Base-by-base conservation (phyloP, 2,888 invertebrate species). In the Yponomeuta sedellus region DNA sequence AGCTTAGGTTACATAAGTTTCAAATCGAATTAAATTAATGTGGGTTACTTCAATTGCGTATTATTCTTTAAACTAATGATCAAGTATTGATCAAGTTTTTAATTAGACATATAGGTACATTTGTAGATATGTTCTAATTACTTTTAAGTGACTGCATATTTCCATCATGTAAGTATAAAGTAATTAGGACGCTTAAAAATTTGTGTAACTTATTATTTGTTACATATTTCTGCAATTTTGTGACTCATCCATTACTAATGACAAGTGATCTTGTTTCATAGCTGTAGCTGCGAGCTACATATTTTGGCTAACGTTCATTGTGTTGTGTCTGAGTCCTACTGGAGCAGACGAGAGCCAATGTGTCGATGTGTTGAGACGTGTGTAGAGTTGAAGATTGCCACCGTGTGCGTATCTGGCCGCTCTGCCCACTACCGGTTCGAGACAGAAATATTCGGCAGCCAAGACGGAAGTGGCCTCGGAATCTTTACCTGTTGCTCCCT, bases 391-490 rank as follows among this genome's bases (percentile, higher is more conserved):
- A 28, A 34, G 39, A 22, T 64, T 44, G 19, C 12, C 39, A 66
- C 68, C 75, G 80, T 76, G 77, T 83, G 81, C 82, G 84, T 79
- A 82, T 81, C 86, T 89, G 90, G 88, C 90, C 80, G 84, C 44
- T 66, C 82, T 81, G 83, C 89, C 88, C 88, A 91, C 91, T 90
- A 91, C 91, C 91, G 91, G 91, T 91, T 90, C 84, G 85, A 88
- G 86, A 90, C 90, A 90, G 88, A 90, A 90, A 91, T 91, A 91
- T 91, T 91, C 90, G 91, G 89, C 91, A 88, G 90, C 90, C 85
- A 90, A 91, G 90, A 89, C 91, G 91, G 91, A 91, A 91, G 90
- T 91, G 89, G 88, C 90, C 90, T 91, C 91, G 90, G 90, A 90
- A 91, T 91, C 91, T 89, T 90, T 91, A 90, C 90, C 91, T 90